Evolutionary conservation across 2,888 invertebrate genomes (phyloP), one percentile per base, ranked within the genome.

Genomic region (Tenthredo mesomela): DNA sequence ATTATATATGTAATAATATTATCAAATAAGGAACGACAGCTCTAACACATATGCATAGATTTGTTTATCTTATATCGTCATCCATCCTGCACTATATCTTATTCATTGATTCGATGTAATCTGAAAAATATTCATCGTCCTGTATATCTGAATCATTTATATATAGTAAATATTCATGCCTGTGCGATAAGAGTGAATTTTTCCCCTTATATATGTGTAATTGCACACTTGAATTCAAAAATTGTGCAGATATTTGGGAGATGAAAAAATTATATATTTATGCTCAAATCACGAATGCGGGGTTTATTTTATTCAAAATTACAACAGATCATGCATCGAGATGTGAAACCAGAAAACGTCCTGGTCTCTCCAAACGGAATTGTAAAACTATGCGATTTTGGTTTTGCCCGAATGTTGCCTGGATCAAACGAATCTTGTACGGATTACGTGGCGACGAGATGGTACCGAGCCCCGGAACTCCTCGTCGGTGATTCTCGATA

Each of bases 301-400:
- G 40, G 10, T 33, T 77, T 33, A 77, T 54, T 58, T 58, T 25
- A 61, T 61, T 40, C 21, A 61, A 37, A 40, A 21, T 21, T 40
- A 40, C 40, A 29, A 1, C 92, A 97, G 97, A 96, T 98, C 89
- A 97, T 98, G 89, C 98, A 98, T 91, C 95, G 98, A 73, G 98
- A 98, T 91, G 96, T 98, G 73, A 98, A 98, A 90, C 98, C 98
- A 2, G 98, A 98, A 92, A 98, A 98, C 92, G 96, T 98, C 70
- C 94, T 98, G 85, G 96, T 98, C 0, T 97, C 97, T 0, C 96
- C 96, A 86, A 94, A 95, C 61, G 97, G 97, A 0, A 96, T 98
- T 5, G 96, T 98, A 61, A 98, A 98, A 93, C 94, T 98, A n/a
- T 98, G 98, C 92, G 98, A 98, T 94, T 97, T 98, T 88, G 98